These are phyloP conservation scores for Vollenhovia emeryi DNA, from an alignment of 1,140 invertebrate genomes.

Conservation along the genomic window DNA sequence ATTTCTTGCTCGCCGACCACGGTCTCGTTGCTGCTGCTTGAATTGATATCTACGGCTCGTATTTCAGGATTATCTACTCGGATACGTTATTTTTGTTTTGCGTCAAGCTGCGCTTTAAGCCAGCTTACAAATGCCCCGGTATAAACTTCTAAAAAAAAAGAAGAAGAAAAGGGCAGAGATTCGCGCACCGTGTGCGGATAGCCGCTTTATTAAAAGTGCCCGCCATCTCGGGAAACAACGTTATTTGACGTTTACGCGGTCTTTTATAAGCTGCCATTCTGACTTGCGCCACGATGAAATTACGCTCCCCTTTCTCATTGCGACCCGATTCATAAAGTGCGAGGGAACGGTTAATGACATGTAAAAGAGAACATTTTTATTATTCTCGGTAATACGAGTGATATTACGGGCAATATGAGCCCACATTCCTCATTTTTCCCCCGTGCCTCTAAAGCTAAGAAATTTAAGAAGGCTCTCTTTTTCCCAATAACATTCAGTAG, in stretches of 20 bases:
- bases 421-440: background rate
- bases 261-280: constrained; percentile 29
- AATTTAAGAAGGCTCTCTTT: background rate
- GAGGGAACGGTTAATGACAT: constrained; percentile 37
- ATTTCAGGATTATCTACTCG: constrained; percentile 44
- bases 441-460: background rate
- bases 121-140: background rate
- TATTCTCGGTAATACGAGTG: background rate
- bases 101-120: constrained; percentile 28
- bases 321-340: constrained; percentile 19
- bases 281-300: constrained; percentile 10
- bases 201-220: constrained; percentile 41
- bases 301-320: constrained; percentile 23
- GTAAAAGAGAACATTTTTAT: constrained; percentile 34
- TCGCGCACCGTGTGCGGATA: background rate
- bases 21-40: constrained; percentile 28
- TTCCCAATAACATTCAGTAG: background rate
- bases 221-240: constrained; percentile 18
- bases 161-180: too few relatives aligned
- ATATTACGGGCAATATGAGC: constrained; percentile 1
- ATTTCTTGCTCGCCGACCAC: constrained; percentile 36
- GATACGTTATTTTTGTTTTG: constrained; percentile 33
- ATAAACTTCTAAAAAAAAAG: background rate
- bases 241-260: constrained; percentile 36
- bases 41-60: constrained; percentile 43